phyloP scores from a whole-genome alignment of 2,888 invertebrate species.

The Cryptophagus acutangulus region DNA sequence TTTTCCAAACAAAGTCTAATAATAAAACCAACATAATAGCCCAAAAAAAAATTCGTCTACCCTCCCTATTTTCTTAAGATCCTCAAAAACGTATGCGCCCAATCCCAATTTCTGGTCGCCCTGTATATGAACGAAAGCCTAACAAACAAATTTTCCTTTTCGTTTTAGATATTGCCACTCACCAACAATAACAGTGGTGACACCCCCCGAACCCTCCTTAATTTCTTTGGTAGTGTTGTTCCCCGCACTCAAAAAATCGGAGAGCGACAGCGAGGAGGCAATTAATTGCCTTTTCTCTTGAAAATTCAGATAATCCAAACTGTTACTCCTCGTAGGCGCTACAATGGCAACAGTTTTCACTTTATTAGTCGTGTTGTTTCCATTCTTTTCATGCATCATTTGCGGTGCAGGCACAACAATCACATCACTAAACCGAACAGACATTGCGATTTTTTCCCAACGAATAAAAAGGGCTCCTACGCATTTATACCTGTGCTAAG shows the following conservation, averaged over 20 bases:
- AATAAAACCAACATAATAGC: too few relatives aligned
- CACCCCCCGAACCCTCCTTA: conserved; percentile 40
- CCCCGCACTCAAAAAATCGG: conserved; percentile 60
- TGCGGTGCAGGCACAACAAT: conserved; percentile 35
- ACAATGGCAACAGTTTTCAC: conserved; percentile 63
- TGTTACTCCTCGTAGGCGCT: conserved; percentile 71
- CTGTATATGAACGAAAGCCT: too few relatives aligned
- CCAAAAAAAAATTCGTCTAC: too few relatives aligned
- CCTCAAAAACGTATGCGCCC: too few relatives aligned
- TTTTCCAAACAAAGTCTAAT: too few relatives aligned
- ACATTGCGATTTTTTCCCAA: conserved; percentile 33
- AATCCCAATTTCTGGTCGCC: too few relatives aligned
- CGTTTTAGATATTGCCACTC: too few relatives aligned
- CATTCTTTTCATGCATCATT: conserved; percentile 38
- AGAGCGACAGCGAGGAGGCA: conserved; percentile 79
- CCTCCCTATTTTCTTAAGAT: too few relatives aligned
- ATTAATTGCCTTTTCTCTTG: conserved; percentile 87
- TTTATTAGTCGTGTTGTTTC: conserved; percentile 29
- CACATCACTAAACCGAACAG: conserved; percentile 38
- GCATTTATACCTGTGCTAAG: too few relatives aligned
- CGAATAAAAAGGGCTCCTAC: too few relatives aligned
- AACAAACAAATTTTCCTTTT: too few relatives aligned
- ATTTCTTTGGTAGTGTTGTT: conserved; percentile 38
- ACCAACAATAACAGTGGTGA: conserved; percentile 44
- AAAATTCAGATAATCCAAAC: conserved; percentile 85